Evolutionary conservation across 2,888 invertebrate genomes (phyloP).

Genomic region (Chironomus riparius): DNA sequence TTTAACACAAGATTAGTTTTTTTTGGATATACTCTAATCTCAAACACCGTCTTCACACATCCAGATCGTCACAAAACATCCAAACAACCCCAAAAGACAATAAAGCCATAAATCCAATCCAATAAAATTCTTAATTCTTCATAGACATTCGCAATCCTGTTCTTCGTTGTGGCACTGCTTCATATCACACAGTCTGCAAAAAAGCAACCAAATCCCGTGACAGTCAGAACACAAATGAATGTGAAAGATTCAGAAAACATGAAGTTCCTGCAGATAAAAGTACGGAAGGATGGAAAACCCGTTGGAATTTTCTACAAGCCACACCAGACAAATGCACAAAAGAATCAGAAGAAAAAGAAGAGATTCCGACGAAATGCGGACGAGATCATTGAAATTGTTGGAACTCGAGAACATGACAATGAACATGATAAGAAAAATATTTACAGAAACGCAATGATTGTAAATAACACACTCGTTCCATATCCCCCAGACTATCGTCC

Average conservation of each 20-base stretch:
- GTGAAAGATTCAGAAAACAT: background rate
- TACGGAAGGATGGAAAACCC: background rate
- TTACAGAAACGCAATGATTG: background rate
- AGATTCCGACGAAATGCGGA: background rate
- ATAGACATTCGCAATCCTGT: background rate
- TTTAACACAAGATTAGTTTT: no score
- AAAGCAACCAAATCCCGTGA: background rate
- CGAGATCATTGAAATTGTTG: background rate
- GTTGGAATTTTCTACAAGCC: background rate
- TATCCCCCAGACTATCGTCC: background rate
- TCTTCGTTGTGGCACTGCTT: background rate
- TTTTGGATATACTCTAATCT: no score
- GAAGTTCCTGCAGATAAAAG: background rate
- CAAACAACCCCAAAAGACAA: no score
- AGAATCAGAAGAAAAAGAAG: background rate
- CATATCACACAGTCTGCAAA: background rate
- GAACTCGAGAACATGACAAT: background rate
- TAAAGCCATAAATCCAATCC: no score
- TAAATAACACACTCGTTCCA: slow-evolving; percentile 1
- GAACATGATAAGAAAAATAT: background rate
- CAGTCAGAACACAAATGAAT: background rate
- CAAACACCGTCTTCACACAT: no score
- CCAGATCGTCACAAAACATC: no score
- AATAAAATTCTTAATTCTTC: background rate
- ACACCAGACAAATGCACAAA: background rate